Base-by-base conservation (phyloP, 2,888 invertebrate genomes). In the Aplocera efformata region DNA sequence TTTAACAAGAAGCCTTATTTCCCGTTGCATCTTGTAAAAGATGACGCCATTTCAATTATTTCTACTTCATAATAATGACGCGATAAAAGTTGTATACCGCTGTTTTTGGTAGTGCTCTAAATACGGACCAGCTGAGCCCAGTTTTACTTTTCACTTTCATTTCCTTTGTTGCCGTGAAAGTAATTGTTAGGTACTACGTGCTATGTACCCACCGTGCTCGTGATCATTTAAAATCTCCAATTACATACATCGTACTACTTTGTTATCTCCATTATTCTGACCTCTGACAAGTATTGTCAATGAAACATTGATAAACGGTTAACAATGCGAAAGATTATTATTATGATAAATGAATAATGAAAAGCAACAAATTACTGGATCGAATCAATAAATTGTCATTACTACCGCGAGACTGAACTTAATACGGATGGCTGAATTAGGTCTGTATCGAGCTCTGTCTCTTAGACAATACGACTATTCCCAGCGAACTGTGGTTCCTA, bases 131-230 rank as follows among this genome's bases (percentile, higher is more conserved):
- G 22, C 22, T 33, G 24, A 23, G 31, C 26, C 29, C 35, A 34
- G 33, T 41, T 37, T 42, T 26, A 36, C 41, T 44, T 45, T 57
- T 53, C 51, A 58, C 54, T 58, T 58, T 58, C 53, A 36, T 51
- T 54, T 50, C 51, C 50, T 54, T 56, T 56, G 50, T 48, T 36
- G 37, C 38, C 43, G 54, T 41, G 58, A 56, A 56, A 58, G 54
- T 50, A 29, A 37, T 24, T 24, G 28, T 32, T 17, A n/a, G 20
- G 3, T 20, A 30, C 26, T 29, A 42, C 25, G n/a, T n/a, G n/a
- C n/a, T n/a, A n/a, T n/a, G n/a, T n/a, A 25, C n/a, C 33, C 20
- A 28, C 25, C 8, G 17, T 17, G 21, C 23, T 9, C 10, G 29
- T 6, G 9, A 9, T 11, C 20, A 32, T 37, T 25, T 9, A 24